Evolutionary conservation across 2,888 invertebrate genomes (phyloP), one percentile per base, ranked within the genome.

Genomic region (Masnerella sp.): DNA sequence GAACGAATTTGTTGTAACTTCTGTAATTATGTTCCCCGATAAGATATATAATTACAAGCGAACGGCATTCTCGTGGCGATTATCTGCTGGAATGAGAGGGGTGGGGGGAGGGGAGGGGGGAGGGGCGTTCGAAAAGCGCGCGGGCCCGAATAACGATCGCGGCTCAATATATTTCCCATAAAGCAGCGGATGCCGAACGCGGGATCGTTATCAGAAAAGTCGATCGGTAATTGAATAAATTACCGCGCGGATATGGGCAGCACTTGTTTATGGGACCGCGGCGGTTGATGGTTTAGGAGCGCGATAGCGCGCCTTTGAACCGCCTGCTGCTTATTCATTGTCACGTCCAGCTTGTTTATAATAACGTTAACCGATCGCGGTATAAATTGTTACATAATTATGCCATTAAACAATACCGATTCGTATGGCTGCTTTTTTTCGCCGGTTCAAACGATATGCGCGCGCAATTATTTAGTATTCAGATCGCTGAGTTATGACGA

Each of bases 161-260:
- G n/a, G 54, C 40, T 70, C 54, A 61, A 65, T 69, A 64, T 61
- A 65, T 70, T 74, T 74, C 51, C 61, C 65, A 70, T 52, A 61
- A 65, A 69, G 34, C 52, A 64, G 69, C 65, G 51, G 69, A 74
- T 59, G 67, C 54, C 67, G 61, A 68, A 58, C 62, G 58, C 20
- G 45, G 45, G n/a, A n/a, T n/a, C 25, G 38, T 45, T 73, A 73
- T 74, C 74, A 54, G 68, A 51, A 59, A 72, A 69, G 52, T 20
- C 68, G 59, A 74, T 74, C 74, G 74, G 68, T 74, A 74, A 74
- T 74, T 74, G 74, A 74, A 64, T 74, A 74, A 74, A 69, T 74
- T 68, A 74, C 58, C 64, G 74, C 15, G 28, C 8, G 40, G 62
- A 51, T 36, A 51, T 25, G 30, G 36, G 17, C 43, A 17, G 20